Percentiles rank a stretch among this genome's conserved stretches.
Evolutionary conservation across 1,140 invertebrate species (phyloP).

Genomic region (Doryteuthis pealeii): DNA sequence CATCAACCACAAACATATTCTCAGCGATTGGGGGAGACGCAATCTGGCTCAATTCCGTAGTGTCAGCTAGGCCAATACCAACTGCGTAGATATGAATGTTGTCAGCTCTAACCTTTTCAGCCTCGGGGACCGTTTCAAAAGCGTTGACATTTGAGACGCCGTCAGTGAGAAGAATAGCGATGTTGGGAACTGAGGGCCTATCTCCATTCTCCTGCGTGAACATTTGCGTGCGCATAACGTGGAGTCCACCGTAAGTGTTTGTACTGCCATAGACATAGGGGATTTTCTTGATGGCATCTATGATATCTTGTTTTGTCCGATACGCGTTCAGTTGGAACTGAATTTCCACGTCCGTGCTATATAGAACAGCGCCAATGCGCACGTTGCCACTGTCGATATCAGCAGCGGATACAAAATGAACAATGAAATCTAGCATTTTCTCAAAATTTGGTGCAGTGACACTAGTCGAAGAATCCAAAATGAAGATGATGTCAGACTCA

Average conservation of each 20-base stretch:
- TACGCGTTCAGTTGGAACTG: conserved; percentile 37
- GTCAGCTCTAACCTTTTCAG: conserved; percentile 21
- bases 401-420: conserved; percentile 35
- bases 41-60: conserved; percentile 37
- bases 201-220: conserved; percentile 40
- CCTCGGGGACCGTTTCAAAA: conserved; percentile 40
- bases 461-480: conserved; percentile 51
- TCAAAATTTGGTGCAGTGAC: conserved; percentile 41
- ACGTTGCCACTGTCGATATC: conserved; percentile 40
- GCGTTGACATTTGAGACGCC: conserved; percentile 47
- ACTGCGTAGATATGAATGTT: conserved; percentile 45
- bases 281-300: conserved; percentile 36
- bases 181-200: conserved; percentile 36
- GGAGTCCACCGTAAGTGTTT: conserved; percentile 40
- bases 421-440: conserved; percentile 43
- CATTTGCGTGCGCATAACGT: conserved; percentile 33
- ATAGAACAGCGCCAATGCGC: conserved; percentile 37
- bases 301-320: conserved; percentile 30
- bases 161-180: conserved; percentile 45
- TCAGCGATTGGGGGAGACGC: conserved; percentile 29
- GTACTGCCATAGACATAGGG: conserved; percentile 42
- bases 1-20: conserved; percentile 37
- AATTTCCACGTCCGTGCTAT: conserved; percentile 36
- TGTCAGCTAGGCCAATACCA: conserved; percentile 42
- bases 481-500: conserved; percentile 43